Conservation (phyloP, 2,113 vertebrate genomes). For the Electrona antarctica region DNA sequence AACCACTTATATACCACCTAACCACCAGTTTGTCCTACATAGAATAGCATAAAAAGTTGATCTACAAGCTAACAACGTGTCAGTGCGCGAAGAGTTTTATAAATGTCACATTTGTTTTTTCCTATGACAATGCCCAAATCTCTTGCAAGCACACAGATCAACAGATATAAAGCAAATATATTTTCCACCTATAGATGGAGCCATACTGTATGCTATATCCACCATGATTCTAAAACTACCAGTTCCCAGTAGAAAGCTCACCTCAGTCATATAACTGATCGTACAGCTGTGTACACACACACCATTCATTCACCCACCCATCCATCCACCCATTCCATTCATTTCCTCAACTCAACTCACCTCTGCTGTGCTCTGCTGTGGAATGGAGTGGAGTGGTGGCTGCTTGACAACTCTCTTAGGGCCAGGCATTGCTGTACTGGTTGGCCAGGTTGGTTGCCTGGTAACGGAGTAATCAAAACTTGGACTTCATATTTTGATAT, state of each 20-base stretch:
- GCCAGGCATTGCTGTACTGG: constrained; percentile 19
- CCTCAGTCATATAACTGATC: constrained; percentile 40
- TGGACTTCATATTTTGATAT: constrained; percentile 23
- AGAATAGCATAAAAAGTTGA: too few relatives aligned
- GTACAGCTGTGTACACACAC: constrained; percentile 52
- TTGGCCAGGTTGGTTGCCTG: constrained; percentile 49
- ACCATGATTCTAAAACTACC: not conserved
- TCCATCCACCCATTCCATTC: not conserved
- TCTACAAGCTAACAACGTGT: too few relatives aligned
- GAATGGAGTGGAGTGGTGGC: not conserved
- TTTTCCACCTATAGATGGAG: constrained; percentile 55
- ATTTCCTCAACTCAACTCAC: constrained; percentile 44
- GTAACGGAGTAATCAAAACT: constrained; percentile 51
- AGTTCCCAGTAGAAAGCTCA: constrained; percentile 27
- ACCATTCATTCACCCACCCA: too few relatives aligned
- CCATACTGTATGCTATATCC: constrained; percentile 32
- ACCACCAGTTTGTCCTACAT: too few relatives aligned
- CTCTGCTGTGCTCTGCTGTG: constrained; percentile 28
- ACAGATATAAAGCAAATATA: constrained; percentile 15
- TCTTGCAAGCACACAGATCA: not conserved
- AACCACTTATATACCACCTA: too few relatives aligned
- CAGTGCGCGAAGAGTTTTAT: not conserved
- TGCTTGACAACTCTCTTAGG: constrained; percentile 27
- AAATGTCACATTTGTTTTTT: not conserved
- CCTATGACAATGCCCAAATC: constrained; percentile 5